A percentile compares a stretch with the other conserved stretches of the same genome.
Conservation (phyloP, 2,797 vertebrate species). For the Falco novaeseelandiae region DNA sequence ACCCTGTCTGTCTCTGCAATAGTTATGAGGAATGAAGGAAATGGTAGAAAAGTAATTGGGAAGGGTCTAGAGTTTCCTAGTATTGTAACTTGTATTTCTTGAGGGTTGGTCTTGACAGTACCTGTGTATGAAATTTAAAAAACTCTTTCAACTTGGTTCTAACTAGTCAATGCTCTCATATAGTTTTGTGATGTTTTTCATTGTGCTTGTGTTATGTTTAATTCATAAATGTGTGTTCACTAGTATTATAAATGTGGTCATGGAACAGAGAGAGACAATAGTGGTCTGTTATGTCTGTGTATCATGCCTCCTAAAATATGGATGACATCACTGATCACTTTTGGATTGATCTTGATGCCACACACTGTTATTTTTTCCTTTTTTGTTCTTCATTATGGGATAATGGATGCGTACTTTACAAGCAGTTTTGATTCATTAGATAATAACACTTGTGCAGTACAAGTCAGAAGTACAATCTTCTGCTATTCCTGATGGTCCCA, state of each 20-base stretch:
- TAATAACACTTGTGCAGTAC: not conserved
- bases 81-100: not conserved
- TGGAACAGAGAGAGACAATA: not conserved
- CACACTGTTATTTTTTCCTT: not conserved
- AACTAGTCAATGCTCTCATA: not conserved
- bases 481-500: not conserved
- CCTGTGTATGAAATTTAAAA: fast-evolving
- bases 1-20: not conserved
- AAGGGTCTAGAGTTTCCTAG: not conserved
- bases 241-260: not conserved
- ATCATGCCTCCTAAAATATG: not conserved
- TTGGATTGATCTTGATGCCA: not conserved
- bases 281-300: not conserved
- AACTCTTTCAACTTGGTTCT: not conserved
- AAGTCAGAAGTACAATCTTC: not conserved
- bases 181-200: not conserved
- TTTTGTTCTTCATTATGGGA: not conserved
- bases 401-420: not conserved
- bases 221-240: not conserved
- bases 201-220: not conserved
- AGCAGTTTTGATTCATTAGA: not conserved
- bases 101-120: not conserved
- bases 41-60: not conserved
- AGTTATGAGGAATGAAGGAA: not conserved
- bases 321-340: not conserved